Conservation (phyloP, 2,888 invertebrate genomes). For the Mythimna impura region DNA sequence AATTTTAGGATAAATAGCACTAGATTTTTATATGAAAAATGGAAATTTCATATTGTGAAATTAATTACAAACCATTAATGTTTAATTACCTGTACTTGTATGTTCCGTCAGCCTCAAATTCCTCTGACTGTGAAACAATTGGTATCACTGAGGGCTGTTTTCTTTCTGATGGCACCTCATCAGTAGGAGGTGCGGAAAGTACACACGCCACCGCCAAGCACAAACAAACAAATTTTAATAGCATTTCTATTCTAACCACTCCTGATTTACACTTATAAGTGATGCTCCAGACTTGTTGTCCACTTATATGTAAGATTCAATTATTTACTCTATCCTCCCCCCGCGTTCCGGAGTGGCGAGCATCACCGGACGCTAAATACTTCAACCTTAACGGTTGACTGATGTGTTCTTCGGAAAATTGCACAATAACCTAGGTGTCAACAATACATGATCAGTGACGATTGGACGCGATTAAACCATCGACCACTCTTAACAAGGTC, state of each 20-base stretch:
- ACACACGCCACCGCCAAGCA: conserved; percentile 70
- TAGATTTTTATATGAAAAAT: not conserved
- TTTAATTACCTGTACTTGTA: conserved; percentile 87
- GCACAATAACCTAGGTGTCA: conserved; percentile 87
- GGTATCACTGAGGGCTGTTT: conserved; percentile 85
- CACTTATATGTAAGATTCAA: conserved; percentile 88
- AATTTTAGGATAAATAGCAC: not conserved
- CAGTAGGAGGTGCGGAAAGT: conserved; percentile 74
- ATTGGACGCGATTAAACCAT: conserved; percentile 75
- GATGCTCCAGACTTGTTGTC: conserved; percentile 84
- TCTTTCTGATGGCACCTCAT: conserved; percentile 78
- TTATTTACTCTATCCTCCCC: conserved; percentile 89
- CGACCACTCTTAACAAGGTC: conserved; percentile 71
- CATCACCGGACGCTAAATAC: conserved; percentile 88
- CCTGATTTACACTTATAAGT: conserved; percentile 82
- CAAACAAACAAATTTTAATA: conserved; percentile 75
- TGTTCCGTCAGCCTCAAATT: conserved; percentile 87
- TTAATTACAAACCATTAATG: not conserved
- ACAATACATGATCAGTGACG: conserved; percentile 84
- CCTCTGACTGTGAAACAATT: conserved; percentile 88
- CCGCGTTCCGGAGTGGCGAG: conserved; percentile 84
- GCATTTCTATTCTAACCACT: conserved; percentile 80
- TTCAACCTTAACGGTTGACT: conserved; percentile 89
- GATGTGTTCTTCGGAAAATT: conserved; percentile 88
- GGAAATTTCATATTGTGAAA: not conserved